Evolutionary conservation across 2,113 vertebrate genomes (phyloP).

Genomic region (Ctenodactylus gundi): DNA sequence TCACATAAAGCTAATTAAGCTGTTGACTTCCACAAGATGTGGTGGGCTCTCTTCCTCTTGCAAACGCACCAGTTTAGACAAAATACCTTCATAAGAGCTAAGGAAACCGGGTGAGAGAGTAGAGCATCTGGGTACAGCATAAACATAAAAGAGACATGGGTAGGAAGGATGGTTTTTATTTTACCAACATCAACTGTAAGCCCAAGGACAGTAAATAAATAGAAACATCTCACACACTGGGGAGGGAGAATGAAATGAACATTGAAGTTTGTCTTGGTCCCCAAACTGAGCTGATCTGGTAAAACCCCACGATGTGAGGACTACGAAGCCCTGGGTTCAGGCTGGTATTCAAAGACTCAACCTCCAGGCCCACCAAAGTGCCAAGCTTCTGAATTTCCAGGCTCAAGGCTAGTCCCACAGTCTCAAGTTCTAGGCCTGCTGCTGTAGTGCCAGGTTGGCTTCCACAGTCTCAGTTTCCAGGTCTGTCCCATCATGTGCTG

Average conservation of each 20-base stretch:
- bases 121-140: background rate
- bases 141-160: background rate
- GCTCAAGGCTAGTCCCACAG: no score
- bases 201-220: background rate
- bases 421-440: background rate
- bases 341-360: background rate
- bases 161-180: background rate
- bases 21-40: background rate
- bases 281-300: no score
- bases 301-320: no score
- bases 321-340: background rate
- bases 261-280: background rate
- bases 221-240: background rate
- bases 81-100: background rate
- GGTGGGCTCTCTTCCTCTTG: background rate
- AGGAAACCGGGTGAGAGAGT: background rate
- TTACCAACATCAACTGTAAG: background rate
- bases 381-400: background rate
- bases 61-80: background rate
- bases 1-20: constrained; percentile 12
- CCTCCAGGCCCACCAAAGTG: background rate
- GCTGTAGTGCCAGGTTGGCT: background rate
- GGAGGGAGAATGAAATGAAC: background rate
- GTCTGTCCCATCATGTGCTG: background rate
- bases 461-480: background rate